phyloP scores from a whole-genome alignment of 2,113 vertebrate species.

The Nothoprocta perdicaria region DNA sequence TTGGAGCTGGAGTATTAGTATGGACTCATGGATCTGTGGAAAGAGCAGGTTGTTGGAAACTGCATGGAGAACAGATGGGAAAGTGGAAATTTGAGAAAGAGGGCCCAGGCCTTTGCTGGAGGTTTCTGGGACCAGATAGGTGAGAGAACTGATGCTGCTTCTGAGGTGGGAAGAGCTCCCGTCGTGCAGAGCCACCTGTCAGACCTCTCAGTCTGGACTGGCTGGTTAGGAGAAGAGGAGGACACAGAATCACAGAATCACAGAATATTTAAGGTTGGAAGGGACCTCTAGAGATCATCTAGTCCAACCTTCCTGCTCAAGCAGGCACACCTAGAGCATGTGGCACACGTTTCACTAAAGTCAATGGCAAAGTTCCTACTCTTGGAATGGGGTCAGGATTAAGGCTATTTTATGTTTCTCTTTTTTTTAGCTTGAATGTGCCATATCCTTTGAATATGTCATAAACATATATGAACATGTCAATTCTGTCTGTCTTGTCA shows the following conservation, averaged over 20 bases:
- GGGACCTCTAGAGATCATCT: no score
- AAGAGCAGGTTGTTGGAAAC: not conserved
- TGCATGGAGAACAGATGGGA: not conserved
- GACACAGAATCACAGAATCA: no score
- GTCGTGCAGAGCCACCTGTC: not conserved
- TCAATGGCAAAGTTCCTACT: not conserved
- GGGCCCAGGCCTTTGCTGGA: not conserved
- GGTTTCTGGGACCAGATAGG: not conserved
- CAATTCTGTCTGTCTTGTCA: not conserved
- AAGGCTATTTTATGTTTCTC: not conserved
- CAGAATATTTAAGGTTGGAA: no score
- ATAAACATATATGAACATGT: not conserved
- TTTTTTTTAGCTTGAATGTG: not conserved
- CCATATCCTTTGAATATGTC: not conserved
- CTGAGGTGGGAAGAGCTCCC: not conserved
- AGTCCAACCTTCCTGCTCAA: no score
- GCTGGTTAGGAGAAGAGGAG: accelerated
- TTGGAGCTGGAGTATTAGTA: not conserved
- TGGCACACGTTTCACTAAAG: not conserved
- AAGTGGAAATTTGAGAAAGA: not conserved
- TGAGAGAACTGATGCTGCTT: not conserved
- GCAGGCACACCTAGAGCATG: no score
- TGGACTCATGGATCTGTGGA: not conserved
- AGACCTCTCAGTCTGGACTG: not conserved
- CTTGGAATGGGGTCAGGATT: not conserved